Evolutionary conservation across 64 coral and sea anemone species (phyloP), one percentile per base, ranked within the genome.

Genomic region (Montipora foliosa): DNA sequence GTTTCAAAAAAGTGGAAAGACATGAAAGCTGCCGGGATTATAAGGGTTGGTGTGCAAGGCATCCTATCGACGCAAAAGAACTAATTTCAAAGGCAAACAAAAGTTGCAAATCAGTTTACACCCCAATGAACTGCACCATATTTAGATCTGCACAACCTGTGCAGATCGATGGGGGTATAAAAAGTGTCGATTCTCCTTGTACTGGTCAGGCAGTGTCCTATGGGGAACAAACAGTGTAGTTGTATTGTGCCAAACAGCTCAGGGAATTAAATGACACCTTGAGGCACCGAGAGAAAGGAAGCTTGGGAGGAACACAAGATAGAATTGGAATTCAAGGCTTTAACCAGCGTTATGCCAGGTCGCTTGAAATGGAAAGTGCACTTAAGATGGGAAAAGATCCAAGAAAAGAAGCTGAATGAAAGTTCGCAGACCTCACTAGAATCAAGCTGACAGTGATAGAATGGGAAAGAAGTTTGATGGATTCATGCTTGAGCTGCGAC

Each of bases 21-120:
- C 92, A 94, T 72, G 49, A 73, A n/a, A 9, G 13, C 10, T 64
- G 60, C 13, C 13, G 13, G 8, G 10, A 15, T 11, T 90, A 79
- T 44, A 8, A 78, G 10, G 76, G 20, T 0, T 95, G 93, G 87
- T 89, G 83, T 15, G 16, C 83, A 15, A 61, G 48, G 17, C 92
- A 94, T 74, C 87, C 92, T 47, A 25, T 67, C 46, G 68, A 94
- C 14, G 53, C 53, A 57, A 57, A 29, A 57, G 1, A 57, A 57
- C 53, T 57, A 57, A 57, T 57, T 57, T 57, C 53, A 57, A 57
- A 57, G 53, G 53, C 53, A 57, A 57, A 57, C 53, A 57, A 57
- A 57, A 57, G 53, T 57, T 57, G 53, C 10, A 75, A 48, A 59
- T 76, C 91, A 11, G 25, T 92, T 8, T 92, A 59, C 91, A 67